Conservation (phyloP, 2,888 invertebrate species). For the Synergus japonicus region DNA sequence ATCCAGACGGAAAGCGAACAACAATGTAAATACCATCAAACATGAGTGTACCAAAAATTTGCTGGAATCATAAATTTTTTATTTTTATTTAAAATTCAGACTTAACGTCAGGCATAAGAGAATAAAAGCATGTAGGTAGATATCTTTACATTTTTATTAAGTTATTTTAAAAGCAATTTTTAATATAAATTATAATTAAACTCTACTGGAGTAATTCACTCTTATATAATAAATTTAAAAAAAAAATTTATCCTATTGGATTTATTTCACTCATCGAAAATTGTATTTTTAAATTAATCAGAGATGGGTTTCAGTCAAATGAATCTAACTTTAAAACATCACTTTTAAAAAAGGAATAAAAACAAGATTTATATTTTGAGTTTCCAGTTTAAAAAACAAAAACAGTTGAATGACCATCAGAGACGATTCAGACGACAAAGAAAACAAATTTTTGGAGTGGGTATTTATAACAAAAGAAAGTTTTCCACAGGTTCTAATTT, state of each 20-base stretch:
- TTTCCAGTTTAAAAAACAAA: background rate
- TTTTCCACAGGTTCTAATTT: constrained; percentile 41
- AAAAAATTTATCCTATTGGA: background rate
- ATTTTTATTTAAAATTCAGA: constrained; percentile 16
- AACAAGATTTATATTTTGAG: background rate
- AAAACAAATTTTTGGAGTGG: background rate
- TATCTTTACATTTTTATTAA: background rate
- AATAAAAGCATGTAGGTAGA: background rate
- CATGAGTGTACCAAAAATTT: constrained; percentile 98
- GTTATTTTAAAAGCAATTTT: background rate
- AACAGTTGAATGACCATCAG: background rate
- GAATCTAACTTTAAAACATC: background rate
- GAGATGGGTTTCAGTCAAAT: background rate
- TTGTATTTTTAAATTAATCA: background rate
- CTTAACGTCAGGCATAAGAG: background rate
- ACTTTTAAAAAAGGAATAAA: background rate
- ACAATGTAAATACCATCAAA: constrained; percentile 92
- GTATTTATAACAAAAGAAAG: constrained; percentile 19
- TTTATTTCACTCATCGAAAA: background rate
- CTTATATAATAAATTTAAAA: background rate
- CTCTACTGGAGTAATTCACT: background rate
- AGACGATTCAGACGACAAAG: background rate
- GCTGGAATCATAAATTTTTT: constrained; percentile 82
- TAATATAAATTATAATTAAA: background rate
- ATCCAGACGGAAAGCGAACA: constrained; percentile 94